phyloP scores from a whole-genome alignment of 2,888 invertebrate species.

The Chrysina gloriosa region DNA sequence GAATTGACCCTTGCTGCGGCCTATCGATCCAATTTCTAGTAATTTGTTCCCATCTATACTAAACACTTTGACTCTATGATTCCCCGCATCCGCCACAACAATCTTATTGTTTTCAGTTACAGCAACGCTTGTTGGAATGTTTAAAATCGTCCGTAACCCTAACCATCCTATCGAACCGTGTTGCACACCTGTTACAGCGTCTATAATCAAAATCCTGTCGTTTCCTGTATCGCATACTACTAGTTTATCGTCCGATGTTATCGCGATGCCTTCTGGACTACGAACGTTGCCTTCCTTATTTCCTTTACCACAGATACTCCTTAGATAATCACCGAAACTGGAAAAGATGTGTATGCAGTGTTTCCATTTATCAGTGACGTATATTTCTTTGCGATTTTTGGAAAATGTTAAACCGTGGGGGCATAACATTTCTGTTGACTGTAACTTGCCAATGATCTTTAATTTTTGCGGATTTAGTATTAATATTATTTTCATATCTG shows the following conservation, averaged over 20 bases:
- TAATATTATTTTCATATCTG: conserved; percentile 56
- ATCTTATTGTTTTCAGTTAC: conserved; percentile 66
- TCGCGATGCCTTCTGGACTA: conserved; percentile 80
- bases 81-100: conserved; percentile 77
- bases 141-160: conserved; percentile 69
- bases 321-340: conserved; percentile 70
- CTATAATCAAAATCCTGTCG: conserved; percentile 73
- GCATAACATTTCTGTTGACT: conserved; percentile 71
- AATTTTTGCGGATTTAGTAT: conserved; percentile 56
- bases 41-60: conserved; percentile 61
- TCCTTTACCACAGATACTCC: conserved; percentile 75
- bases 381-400: conserved; percentile 69
- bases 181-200: conserved; percentile 71
- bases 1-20: conserved; percentile 76
- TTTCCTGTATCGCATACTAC: conserved; percentile 85
- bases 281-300: conserved; percentile 72
- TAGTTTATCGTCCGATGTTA: conserved; percentile 69
- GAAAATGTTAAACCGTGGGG: conserved; percentile 74
- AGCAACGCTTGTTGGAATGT: conserved; percentile 79
- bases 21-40: conserved; percentile 74
- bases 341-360: conserved; percentile 78
- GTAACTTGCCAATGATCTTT: conserved; percentile 68
- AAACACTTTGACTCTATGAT: conserved; percentile 75
- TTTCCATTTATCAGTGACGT: conserved; percentile 76
- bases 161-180: conserved; percentile 72